Conservation (phyloP, 2,113 vertebrate species). For the Pelecanus crispus region DNA sequence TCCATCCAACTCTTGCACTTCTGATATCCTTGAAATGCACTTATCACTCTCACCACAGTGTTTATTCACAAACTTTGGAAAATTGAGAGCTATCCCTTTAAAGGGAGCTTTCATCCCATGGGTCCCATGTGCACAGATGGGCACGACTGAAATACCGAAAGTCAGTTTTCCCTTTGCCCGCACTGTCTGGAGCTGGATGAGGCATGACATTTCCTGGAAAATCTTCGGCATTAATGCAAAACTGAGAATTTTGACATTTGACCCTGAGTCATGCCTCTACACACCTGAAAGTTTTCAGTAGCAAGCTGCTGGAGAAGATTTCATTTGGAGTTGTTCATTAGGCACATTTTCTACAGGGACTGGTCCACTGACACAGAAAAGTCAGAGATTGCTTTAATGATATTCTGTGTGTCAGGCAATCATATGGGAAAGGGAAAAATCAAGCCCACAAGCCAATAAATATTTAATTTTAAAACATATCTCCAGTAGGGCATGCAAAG, state of each 20-base stretch:
- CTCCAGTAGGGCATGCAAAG: background rate
- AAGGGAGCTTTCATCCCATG: background rate
- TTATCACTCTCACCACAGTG: background rate
- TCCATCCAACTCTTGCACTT: background rate
- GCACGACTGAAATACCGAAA: background rate
- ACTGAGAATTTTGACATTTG: background rate
- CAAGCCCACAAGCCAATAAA: background rate
- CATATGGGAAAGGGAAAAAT: background rate
- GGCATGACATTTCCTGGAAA: background rate
- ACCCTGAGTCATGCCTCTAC: background rate
- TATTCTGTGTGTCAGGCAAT: background rate
- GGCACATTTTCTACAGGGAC: background rate
- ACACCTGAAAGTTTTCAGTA: background rate
- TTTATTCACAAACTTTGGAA: background rate
- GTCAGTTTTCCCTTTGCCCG: background rate
- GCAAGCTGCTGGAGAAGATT: background rate
- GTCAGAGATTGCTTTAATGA: background rate
- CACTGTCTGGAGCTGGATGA: background rate
- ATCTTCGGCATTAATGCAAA: background rate
- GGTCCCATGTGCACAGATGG: background rate
- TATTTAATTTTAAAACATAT: background rate
- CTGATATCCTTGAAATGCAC: background rate
- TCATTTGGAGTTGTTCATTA: background rate
- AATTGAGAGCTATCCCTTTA: background rate
- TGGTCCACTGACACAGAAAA: background rate